Percentiles rank a stretch among this genome's conserved stretches.
Conservation (phyloP, 2,113 vertebrate genomes). For the Laterallus jamaicensis region DNA sequence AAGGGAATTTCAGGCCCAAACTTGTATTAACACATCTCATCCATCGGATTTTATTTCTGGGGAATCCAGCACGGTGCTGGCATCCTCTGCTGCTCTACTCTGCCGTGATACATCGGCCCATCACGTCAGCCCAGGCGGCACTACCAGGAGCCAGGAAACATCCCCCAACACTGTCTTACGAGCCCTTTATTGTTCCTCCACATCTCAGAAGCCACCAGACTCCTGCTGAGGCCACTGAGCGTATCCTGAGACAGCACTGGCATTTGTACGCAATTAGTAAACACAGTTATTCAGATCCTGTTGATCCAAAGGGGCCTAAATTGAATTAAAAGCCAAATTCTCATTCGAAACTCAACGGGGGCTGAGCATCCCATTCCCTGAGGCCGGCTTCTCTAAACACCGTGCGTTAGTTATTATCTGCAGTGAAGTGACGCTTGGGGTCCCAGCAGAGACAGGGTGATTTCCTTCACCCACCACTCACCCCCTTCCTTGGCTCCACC, state of each 20-base stretch:
- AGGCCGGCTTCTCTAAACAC: neutral
- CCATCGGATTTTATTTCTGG: accelerated
- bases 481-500: no score
- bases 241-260: accelerated
- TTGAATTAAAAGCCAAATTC: neutral
- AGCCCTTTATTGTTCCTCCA: neutral
- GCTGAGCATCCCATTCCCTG: neutral
- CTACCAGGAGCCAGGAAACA: neutral
- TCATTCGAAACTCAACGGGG: neutral
- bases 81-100: neutral
- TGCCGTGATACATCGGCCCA: accelerated
- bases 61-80: accelerated
- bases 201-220: neutral
- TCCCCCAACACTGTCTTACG: accelerated
- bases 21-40: accelerated
- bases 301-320: neutral
- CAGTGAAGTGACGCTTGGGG: neutral
- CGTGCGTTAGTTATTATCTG: neutral
- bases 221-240: neutral
- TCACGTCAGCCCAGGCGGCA: neutral
- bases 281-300: neutral
- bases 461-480: neutral
- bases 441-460: neutral
- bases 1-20: neutral
- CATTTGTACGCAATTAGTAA: neutral